These are phyloP conservation scores for Palythoa caribaeorum DNA, from an alignment of 92 coral and sea anemone genomes.

Conservation along the genomic window DNA sequence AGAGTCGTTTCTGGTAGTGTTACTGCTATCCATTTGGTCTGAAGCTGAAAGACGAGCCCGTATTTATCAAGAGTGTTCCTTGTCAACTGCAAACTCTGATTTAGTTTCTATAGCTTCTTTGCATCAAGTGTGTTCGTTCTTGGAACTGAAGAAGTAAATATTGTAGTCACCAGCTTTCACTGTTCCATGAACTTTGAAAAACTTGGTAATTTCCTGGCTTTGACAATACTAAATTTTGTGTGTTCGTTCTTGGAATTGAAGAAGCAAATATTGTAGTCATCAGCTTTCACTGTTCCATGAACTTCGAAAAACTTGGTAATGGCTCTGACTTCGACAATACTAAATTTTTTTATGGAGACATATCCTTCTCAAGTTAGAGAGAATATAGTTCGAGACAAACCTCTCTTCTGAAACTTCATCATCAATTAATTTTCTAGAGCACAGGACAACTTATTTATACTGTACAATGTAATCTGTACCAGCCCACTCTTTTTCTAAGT, in stretches of 20 bases:
- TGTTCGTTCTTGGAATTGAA: not conserved
- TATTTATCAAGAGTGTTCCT: not conserved
- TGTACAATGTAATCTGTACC: not conserved
- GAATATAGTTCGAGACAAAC: not conserved
- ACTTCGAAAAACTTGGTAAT: not conserved
- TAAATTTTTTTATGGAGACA: not conserved
- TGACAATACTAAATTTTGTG: not conserved
- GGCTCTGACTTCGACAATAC: not conserved
- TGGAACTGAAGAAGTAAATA: not conserved
- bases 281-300: not conserved
- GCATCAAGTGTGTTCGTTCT: not conserved
- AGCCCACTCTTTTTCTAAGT: not conserved
- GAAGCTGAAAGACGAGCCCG: not conserved
- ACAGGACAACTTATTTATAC: not conserved
- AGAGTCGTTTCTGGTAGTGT: not conserved
- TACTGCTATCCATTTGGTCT: not conserved
- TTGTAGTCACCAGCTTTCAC: not conserved
- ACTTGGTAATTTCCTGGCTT: not conserved
- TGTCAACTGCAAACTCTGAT: not conserved
- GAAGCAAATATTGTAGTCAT: not conserved
- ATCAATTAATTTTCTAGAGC: not conserved
- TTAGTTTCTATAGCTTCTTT: not conserved
- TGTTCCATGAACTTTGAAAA: not conserved
- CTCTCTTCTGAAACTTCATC: not conserved
- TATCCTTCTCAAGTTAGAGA: not conserved